A percentile compares a stretch with the other conserved stretches of the same genome.
These are phyloP conservation scores for Cataglyphis cursor DNA, from an alignment of 2,888 invertebrate genomes.

Conservation along the genomic window DNA sequence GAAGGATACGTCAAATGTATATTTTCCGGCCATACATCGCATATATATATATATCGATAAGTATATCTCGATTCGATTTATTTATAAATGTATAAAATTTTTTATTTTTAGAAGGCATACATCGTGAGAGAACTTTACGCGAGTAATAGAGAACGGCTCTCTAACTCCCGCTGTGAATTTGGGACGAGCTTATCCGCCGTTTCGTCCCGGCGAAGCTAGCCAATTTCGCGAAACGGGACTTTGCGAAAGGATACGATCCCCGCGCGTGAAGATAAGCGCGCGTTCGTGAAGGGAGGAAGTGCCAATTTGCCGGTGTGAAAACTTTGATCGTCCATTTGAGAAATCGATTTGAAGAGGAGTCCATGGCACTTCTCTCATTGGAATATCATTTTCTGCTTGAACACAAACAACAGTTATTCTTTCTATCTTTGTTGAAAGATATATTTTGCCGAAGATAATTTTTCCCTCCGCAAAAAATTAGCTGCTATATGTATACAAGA, in stretches of 20 bases:
- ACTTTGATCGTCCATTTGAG: conserved; percentile 45
- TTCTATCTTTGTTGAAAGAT: neutral
- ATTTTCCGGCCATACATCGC: neutral
- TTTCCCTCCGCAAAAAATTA: neutral
- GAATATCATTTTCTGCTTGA: neutral
- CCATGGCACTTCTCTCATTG: neutral
- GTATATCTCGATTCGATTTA: neutral
- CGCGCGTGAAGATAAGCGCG: conserved; percentile 50
- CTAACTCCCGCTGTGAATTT: conserved; percentile 49
- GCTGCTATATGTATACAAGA: neutral
- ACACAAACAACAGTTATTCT: neutral
- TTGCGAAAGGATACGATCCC: conserved; percentile 63
- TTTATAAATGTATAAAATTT: conserved; percentile 21
- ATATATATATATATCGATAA: neutral
- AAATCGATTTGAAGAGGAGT: conserved; percentile 18
- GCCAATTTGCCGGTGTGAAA: conserved; percentile 49
- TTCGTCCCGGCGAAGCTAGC: conserved; percentile 66
- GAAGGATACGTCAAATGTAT: neutral
- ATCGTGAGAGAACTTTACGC: neutral
- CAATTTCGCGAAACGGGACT: conserved; percentile 74
- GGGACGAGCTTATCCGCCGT: conserved; percentile 30
- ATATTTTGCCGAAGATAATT: neutral
- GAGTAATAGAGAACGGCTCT: conserved; percentile 35
- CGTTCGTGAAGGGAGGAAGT: conserved; percentile 21
- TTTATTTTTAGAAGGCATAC: neutral